These are phyloP conservation scores for Ennomos quercinarius DNA, from an alignment of 2,888 invertebrate genomes.

Conservation along the genomic window DNA sequence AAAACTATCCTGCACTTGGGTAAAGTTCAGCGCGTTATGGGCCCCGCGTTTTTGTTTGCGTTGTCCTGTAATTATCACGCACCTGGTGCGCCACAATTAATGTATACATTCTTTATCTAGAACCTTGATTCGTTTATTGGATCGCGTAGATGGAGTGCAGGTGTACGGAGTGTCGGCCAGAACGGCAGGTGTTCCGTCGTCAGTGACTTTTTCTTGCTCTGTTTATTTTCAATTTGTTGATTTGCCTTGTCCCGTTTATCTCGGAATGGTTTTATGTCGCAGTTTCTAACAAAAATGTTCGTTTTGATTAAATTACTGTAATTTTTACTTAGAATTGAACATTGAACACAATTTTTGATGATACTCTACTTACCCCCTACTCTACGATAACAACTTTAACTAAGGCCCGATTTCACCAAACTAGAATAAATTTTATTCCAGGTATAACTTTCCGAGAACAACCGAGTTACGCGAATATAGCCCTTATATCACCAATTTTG, in stretches of 20 bases:
- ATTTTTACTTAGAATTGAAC: neutral
- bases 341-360: no score
- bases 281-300: no score
- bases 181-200: conserved; percentile 56
- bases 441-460: no score
- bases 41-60: conserved; percentile 8
- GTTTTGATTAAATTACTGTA: neutral
- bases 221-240: conserved; percentile 46
- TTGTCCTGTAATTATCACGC: conserved; percentile 12
- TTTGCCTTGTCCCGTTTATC: neutral
- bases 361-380: no score
- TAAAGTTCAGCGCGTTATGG: conserved; percentile 50
- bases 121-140: conserved; percentile 20
- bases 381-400: no score
- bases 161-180: conserved; percentile 44
- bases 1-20: conserved; percentile 52
- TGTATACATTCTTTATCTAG: conserved; percentile 14
- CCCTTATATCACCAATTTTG: no score
- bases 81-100: conserved; percentile 17
- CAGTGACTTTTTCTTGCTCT: conserved; percentile 43
- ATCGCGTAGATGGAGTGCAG: conserved; percentile 40
- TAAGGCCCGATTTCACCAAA: no score
- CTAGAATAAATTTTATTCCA: no score
- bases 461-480: no score
- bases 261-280: neutral